Evolutionary conservation across 2,888 invertebrate species (phyloP), one percentile per base, ranked within the genome.

Genomic region (Amitus sp.): DNA sequence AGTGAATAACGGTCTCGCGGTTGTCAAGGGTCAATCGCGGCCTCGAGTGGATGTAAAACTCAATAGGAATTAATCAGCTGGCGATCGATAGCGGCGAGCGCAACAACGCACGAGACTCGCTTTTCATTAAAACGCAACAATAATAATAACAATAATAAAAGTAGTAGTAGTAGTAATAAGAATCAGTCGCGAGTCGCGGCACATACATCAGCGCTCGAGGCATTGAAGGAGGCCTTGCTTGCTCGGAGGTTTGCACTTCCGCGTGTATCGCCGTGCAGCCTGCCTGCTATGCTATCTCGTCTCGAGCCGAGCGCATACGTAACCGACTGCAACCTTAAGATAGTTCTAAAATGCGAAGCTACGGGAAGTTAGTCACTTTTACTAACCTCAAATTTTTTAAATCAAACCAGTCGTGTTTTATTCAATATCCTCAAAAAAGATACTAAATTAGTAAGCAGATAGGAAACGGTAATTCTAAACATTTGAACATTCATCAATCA

Each of bases 191-290:
- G n/a, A n/a, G 67, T 66, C 72, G 71, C 62, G 57, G 52, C 63
- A 45, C 40, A 12, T 70, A 60, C 73, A 70, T 71, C 71, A 70
- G 72, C 67, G 70, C 69, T 67, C 72, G 71, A 78, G 79, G 72
- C 78, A 79, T 79, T 79, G 79, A 76, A 71, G 66, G 74, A 73
- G 71, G 75, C 79, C 62, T 79, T 79, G 77, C 77, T 73, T 67
- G 66, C 53, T n/a, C n/a, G 55, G 68, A 61, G 66, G 66, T 46
- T 56, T 72, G 68, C 71, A 76, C 79, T 80, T 80, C 80, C 80
- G 80, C 71, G 73, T 79, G 73, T 68, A 47, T 70, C 59, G 73
- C n/a, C n/a, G n/a, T n/a, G n/a, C n/a, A n/a, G n/a, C n/a, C n/a
- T n/a, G n/a, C n/a, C n/a, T n/a, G n/a, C n/a, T n/a, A n/a, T n/a